Evolutionary conservation across 1,140 invertebrate species (phyloP).

Genomic region (Halictus rubicundus): DNA sequence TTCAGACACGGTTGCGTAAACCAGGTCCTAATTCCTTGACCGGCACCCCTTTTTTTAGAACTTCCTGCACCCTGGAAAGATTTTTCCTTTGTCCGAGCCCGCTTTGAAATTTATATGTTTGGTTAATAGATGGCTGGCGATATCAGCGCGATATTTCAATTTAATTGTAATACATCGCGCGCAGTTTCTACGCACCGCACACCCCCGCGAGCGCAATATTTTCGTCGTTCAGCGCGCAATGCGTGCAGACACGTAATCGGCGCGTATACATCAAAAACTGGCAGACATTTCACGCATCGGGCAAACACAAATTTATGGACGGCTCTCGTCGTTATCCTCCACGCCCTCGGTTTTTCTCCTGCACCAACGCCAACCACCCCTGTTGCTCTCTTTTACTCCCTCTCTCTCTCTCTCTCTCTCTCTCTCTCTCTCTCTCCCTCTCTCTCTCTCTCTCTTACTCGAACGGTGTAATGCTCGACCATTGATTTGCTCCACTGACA

Average conservation of each 20-base stretch:
- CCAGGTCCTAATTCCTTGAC: too few species aligned
- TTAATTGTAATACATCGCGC: neutral
- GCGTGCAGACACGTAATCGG: neutral
- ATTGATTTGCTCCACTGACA: slow-evolving; percentile 59
- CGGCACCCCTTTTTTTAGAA: too few species aligned
- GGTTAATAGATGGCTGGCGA: too few species aligned
- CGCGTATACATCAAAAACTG: neutral
- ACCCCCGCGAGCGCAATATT: neutral
- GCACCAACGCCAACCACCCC: too few species aligned
- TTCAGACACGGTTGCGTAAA: too few species aligned
- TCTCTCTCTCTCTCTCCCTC: too few species aligned
- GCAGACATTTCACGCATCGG: slow-evolving; percentile 7
- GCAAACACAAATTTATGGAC: slow-evolving; percentile 19
- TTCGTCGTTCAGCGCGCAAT: neutral
- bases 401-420: neutral
- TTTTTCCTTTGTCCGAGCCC: too few species aligned
- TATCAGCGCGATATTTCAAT: neutral
- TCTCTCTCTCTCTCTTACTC: too few species aligned
- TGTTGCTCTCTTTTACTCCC: too few species aligned
- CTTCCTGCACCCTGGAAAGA: too few species aligned
- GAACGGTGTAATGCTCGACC: slow-evolving; percentile 28
- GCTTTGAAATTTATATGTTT: too few species aligned
- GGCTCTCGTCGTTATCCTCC: neutral
- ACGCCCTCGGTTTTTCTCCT: neutral
- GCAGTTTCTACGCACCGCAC: neutral